phyloP scores from a whole-genome alignment of 2,113 vertebrate genomes.

The Hymenochirus boettgeri region DNA sequence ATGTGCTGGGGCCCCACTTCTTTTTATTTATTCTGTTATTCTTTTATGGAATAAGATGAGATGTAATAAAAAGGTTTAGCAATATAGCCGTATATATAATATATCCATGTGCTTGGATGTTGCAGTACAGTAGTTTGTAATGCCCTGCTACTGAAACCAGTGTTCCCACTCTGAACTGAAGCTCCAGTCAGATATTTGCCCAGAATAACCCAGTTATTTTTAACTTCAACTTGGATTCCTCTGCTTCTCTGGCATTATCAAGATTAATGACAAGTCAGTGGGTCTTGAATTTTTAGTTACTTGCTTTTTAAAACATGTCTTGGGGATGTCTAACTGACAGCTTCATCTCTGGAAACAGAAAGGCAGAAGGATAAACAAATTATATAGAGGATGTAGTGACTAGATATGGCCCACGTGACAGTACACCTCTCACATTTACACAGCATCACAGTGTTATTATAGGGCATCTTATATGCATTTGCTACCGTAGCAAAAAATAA shows the following conservation, averaged over 20 bases:
- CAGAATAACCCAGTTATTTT: slow-evolving; percentile 31
- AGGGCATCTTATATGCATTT: too few relatives aligned
- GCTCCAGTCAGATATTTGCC: slow-evolving; percentile 26
- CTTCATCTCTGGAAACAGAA: not conserved
- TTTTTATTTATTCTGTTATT: too few relatives aligned
- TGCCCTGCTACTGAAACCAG: not conserved
- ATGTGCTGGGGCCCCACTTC: too few relatives aligned
- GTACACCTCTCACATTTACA: too few relatives aligned
- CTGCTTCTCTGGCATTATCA: slow-evolving; percentile 15
- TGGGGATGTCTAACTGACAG: slow-evolving; percentile 6
- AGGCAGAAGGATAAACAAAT: not conserved
- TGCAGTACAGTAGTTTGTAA: not conserved
- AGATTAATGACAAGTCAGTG: slow-evolving; percentile 23
- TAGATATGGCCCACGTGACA: too few relatives aligned
- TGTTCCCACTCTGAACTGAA: slow-evolving; percentile 11
- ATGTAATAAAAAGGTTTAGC: too few relatives aligned
- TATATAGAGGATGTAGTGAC: not conserved
- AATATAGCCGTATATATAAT: too few relatives aligned
- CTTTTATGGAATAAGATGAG: too few relatives aligned
- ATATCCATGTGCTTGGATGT: too few relatives aligned
- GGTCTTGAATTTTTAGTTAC: slow-evolving; percentile 1
- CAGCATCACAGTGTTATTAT: too few relatives aligned
- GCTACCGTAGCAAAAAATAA: too few relatives aligned
- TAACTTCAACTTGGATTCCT: slow-evolving; percentile 30
- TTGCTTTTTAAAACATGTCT: slow-evolving; percentile 1